Conservation (phyloP, 2,888 invertebrate genomes). For the Cheilosia impressa region DNA sequence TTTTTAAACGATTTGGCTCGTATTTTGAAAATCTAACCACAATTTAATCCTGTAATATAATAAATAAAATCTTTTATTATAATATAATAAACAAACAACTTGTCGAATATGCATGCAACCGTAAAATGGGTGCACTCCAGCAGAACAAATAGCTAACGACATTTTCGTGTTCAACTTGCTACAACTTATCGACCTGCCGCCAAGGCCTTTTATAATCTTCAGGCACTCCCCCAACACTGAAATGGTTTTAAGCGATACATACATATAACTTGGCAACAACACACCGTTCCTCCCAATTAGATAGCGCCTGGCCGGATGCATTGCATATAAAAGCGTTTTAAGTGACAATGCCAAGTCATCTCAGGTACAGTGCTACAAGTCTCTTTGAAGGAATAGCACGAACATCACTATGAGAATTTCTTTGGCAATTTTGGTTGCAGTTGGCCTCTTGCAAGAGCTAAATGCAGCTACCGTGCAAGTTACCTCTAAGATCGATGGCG, state of each 20-base stretch:
- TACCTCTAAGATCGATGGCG: not conserved
- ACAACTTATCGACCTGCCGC: not conserved
- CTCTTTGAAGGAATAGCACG: conserved; percentile 4
- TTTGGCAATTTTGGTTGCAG: conserved; percentile 12
- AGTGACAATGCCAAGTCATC: conserved; percentile 4
- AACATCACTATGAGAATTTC: conserved; percentile 29
- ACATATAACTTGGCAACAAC: not conserved
- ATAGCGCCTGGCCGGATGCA: conserved; percentile 6
- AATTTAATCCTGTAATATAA: not conserved
- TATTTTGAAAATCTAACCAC: too few species aligned
- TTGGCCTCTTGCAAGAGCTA: conserved; percentile 26
- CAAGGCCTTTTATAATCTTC: conserved; percentile 18
- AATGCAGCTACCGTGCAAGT: conserved; percentile 6
- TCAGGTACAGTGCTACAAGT: conserved; percentile 43
- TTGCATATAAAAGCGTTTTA: conserved; percentile 40
- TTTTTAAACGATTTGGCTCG: too few species aligned
- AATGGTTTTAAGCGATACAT: conserved; percentile 46
- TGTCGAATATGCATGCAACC: not conserved
- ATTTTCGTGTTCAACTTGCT: conserved; percentile 38
- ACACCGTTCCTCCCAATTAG: conserved; percentile 13
- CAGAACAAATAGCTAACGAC: conserved; percentile 40
- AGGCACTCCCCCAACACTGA: conserved; percentile 54
- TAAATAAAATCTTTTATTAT: not conserved
- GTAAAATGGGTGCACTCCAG: conserved; percentile 10
- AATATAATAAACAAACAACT: not conserved